phyloP scores from a whole-genome alignment of 2,113 vertebrate species.

The Varanus salvator region DNA sequence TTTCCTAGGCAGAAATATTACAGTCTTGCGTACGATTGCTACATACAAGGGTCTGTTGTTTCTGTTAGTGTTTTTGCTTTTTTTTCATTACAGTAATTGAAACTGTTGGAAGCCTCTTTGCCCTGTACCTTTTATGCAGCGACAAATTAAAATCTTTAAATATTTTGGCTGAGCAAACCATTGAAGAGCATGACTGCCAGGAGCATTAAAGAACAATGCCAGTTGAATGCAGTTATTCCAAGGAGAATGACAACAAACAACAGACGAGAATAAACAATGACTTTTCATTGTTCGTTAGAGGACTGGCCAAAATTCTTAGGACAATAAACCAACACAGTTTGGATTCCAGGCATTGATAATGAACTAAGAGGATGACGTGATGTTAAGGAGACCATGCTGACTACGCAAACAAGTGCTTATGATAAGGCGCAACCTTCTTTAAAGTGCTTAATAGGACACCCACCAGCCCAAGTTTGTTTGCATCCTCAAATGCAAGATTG shows the following conservation, averaged over 20 bases:
- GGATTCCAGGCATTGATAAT: background rate
- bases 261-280: background rate
- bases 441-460: too few species aligned
- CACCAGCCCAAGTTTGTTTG: background rate
- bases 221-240: background rate
- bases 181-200: background rate
- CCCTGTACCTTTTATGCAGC: background rate
- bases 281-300: background rate
- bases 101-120: background rate
- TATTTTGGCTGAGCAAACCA: background rate
- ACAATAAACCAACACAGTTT: background rate
- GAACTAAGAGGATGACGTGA: background rate
- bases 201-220: background rate
- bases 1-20: too few species aligned
- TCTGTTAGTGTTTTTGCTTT: too few species aligned
- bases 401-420: background rate
- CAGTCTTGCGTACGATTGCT: background rate
- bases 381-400: background rate
- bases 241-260: background rate
- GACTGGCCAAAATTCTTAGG: background rate
- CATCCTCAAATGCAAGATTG: background rate
- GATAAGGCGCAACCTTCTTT: background rate
- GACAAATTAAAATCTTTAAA: background rate
- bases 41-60: background rate
- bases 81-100: background rate